Conservation (phyloP, 2,113 vertebrate species). For the Noctilio leporinus region DNA sequence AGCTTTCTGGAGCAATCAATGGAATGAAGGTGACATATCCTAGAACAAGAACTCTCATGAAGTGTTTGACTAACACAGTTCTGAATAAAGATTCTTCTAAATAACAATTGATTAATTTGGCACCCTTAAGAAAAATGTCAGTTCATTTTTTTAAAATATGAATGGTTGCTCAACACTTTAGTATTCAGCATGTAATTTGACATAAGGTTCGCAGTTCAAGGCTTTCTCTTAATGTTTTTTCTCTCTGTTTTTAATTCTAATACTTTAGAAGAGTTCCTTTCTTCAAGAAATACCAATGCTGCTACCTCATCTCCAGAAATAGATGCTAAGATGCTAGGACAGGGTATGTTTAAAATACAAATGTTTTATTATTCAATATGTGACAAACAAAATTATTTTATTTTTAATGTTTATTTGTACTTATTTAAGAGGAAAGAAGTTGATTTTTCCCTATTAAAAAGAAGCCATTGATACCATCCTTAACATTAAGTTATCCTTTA, state of each 20-base stretch:
- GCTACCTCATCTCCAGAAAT: neutral
- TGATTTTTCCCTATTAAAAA: neutral
- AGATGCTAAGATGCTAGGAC: neutral
- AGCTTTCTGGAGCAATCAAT: constrained; percentile 23
- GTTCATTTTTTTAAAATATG: neutral
- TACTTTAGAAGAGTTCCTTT: neutral
- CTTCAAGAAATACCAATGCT: neutral
- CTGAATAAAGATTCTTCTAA: neutral
- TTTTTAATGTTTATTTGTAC: neutral
- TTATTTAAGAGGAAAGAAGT: neutral
- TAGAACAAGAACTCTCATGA: neutral
- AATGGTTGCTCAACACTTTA: neutral
- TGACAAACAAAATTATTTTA: neutral
- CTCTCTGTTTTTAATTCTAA: neutral
- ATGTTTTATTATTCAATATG: constrained; percentile 8
- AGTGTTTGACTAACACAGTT: neutral
- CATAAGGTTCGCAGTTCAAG: neutral
- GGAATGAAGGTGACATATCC: neutral
- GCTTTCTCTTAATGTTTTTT: neutral
- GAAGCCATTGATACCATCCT: neutral
- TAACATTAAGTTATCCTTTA: neutral
- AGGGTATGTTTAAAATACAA: neutral
- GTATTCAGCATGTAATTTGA: neutral
- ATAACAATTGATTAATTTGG: neutral
- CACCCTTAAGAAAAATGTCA: neutral